Percentiles rank a stretch among this genome's conserved stretches.
Conservation (phyloP, 2,113 vertebrate species). For the Notarius lentiginosus region DNA sequence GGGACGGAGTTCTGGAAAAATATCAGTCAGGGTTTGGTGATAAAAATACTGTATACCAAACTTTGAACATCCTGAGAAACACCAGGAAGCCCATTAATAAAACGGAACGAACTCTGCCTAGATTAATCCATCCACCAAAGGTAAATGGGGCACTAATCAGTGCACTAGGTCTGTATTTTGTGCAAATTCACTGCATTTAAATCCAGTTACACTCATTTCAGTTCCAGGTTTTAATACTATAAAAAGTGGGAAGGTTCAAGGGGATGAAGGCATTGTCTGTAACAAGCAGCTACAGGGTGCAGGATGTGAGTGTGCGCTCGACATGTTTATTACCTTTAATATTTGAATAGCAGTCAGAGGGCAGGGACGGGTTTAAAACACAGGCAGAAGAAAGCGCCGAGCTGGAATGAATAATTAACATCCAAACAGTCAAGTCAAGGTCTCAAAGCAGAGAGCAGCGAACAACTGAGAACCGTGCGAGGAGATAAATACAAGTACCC, state of each 20-base stretch:
- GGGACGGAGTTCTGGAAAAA: neutral
- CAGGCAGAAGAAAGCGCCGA: neutral
- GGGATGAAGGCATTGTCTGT: neutral
- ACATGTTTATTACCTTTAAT: neutral
- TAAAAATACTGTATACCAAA: neutral
- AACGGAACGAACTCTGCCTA: neutral
- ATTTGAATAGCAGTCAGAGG: neutral
- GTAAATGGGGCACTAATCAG: neutral
- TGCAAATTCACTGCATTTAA: neutral
- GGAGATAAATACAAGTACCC: neutral
- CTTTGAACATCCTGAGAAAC: too few species aligned
- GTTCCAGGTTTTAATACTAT: neutral
- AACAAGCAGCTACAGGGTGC: neutral
- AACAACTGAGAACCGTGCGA: neutral
- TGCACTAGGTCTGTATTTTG: neutral
- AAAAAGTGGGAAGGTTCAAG: neutral
- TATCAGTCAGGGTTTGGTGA: neutral
- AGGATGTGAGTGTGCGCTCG: neutral
- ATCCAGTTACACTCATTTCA: neutral
- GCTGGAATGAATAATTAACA: neutral
- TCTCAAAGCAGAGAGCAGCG: neutral
- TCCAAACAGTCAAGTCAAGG: conserved; percentile 2
- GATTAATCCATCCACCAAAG: neutral
- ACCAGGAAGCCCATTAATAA: neutral
- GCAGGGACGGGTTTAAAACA: neutral